Conservation (phyloP, 2,113 vertebrate species). For the Nannospalax galili region DNA sequence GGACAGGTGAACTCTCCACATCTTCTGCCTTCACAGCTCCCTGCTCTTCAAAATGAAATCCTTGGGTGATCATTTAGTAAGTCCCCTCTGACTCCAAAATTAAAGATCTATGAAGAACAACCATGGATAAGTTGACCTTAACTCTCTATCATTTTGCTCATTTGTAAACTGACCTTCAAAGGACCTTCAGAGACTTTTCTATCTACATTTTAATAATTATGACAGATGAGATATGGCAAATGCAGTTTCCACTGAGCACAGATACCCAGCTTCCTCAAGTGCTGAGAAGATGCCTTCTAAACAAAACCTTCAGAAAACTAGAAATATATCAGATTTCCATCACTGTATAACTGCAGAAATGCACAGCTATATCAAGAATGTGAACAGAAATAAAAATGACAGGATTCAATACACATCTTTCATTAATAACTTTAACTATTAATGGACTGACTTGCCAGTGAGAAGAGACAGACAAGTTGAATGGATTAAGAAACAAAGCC, state of each 20-base stretch:
- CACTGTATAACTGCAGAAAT: no score
- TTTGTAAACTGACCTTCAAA: not conserved
- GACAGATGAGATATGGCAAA: not conserved
- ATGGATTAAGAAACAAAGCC: no score
- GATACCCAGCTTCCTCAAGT: not conserved
- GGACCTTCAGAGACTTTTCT: not conserved
- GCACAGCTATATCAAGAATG: no score
- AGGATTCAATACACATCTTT: no score
- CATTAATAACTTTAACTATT: no score
- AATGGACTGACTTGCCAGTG: no score
- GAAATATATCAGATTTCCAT: constrained; percentile 12
- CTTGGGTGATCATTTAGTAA: not conserved
- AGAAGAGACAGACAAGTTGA: no score
- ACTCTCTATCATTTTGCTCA: not conserved
- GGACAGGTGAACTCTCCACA: not conserved
- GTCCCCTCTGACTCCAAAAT: not conserved
- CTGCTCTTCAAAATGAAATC: constrained; percentile 11
- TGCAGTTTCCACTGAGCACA: not conserved
- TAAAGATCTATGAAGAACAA: not conserved
- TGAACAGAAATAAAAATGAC: no score
- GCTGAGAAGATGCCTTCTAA: not conserved
- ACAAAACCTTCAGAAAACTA: not conserved
- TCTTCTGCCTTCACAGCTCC: not conserved
- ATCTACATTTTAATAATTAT: constrained; percentile 1
- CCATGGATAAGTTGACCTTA: not conserved